phyloP scores from a whole-genome alignment of 2,113 vertebrate species.

The Odocoileus hemionus region DNA sequence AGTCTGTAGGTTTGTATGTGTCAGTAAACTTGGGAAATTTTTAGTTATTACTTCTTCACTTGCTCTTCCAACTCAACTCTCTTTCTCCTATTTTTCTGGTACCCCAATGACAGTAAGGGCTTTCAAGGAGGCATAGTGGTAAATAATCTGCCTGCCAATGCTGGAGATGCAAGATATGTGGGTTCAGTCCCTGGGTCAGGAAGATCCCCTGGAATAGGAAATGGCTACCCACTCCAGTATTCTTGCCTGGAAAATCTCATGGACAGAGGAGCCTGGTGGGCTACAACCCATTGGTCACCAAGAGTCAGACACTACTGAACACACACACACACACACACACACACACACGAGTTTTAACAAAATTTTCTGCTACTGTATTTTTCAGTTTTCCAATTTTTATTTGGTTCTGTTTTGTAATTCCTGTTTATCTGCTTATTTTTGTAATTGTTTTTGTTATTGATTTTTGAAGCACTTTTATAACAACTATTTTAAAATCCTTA shows the following conservation, averaged over 20 bases:
- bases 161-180: not conserved
- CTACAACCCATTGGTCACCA: not conserved
- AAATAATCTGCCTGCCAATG: not conserved
- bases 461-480: not conserved
- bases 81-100: not conserved
- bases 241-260: not conserved
- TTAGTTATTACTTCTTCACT: not conserved
- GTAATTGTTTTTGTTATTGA: not conserved
- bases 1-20: not conserved
- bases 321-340: not conserved
- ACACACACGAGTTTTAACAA: not conserved
- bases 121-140: fast-evolving
- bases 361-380: not conserved
- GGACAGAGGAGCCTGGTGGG: not conserved
- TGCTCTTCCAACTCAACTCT: not conserved
- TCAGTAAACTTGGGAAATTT: not conserved
- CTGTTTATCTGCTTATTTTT: not conserved
- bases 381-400: not conserved
- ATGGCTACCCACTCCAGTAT: not conserved
- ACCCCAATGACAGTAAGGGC: not conserved
- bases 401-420: not conserved
- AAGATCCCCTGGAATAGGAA: not conserved
- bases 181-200: not conserved
- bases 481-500: not conserved
- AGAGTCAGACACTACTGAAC: not conserved